Evolutionary conservation across 1,140 invertebrate species (phyloP).

Genomic region (Drosophila sechellia): DNA sequence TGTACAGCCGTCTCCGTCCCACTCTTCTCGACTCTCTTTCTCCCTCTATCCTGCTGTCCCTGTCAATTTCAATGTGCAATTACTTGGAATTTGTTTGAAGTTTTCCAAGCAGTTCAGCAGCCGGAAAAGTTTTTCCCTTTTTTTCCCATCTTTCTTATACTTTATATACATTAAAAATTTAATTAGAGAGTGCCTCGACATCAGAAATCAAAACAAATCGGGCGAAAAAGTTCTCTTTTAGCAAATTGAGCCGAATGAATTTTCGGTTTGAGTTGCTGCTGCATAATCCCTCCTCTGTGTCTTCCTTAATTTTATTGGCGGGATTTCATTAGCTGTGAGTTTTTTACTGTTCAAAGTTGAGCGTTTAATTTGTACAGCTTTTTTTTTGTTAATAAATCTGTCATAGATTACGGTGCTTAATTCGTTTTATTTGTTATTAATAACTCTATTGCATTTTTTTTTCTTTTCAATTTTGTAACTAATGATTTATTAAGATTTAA

Average conservation of each 20-base stretch:
- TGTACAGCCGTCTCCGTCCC: neutral
- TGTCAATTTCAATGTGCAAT: slow-evolving; percentile 74
- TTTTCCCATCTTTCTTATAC: neutral
- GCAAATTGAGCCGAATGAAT: slow-evolving; percentile 48
- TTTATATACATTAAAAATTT: slow-evolving; percentile 80
- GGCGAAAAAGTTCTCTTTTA: slow-evolving; percentile 31
- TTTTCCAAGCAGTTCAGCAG: slow-evolving; percentile 44
- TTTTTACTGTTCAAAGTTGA: slow-evolving; percentile 23
- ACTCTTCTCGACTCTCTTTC: too few species aligned
- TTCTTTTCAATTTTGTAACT: neutral
- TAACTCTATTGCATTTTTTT: neutral
- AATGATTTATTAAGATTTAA: too few species aligned
- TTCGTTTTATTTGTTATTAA: neutral
- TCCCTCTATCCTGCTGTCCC: neutral
- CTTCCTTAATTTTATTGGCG: slow-evolving; percentile 2
- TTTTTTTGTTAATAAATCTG: neutral
- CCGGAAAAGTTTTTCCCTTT: slow-evolving; percentile 52
- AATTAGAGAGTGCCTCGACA: slow-evolving; percentile 66
- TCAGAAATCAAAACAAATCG: slow-evolving; percentile 56
- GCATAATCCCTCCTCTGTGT: slow-evolving; percentile 5
- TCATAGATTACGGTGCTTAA: neutral
- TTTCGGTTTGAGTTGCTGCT: slow-evolving; percentile 35
- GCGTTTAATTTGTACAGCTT: slow-evolving; percentile 12
- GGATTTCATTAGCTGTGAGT: slow-evolving; percentile 9
- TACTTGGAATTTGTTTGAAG: slow-evolving; percentile 80